Evolutionary conservation across 2,888 invertebrate genomes (phyloP).

Genomic region (Eueremaeus valkanovi): DNA sequence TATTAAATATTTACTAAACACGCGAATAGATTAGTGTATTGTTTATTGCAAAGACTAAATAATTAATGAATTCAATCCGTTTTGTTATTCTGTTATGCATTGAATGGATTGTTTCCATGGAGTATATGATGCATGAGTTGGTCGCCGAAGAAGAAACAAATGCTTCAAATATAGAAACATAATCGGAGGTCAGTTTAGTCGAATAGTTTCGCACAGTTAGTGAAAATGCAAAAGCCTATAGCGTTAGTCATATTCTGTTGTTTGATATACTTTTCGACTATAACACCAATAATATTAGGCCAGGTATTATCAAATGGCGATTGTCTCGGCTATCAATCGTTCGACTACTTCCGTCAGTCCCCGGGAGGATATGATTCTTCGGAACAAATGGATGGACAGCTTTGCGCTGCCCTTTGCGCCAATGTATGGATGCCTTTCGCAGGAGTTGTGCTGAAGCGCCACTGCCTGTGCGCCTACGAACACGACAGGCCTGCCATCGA

Average conservation of each 20-base stretch:
- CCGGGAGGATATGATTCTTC: constrained; percentile 47
- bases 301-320: constrained; percentile 43
- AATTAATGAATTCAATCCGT: too few relatives aligned
- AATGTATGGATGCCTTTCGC: constrained; percentile 42
- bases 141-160: neutral
- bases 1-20: too few relatives aligned
- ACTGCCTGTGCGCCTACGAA: constrained; percentile 42
- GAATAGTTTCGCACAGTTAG: neutral
- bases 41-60: too few relatives aligned
- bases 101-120: constrained; percentile 19
- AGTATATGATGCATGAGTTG: constrained; percentile 13
- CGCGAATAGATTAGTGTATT: too few relatives aligned
- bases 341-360: constrained; percentile 46
- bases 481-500: constrained; percentile 20
- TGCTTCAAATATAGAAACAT: neutral
- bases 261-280: neutral
- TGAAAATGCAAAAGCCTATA: neutral
- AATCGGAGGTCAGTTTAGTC: neutral
- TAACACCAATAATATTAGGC: neutral
- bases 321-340: constrained; percentile 45
- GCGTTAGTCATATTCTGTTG: neutral
- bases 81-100: neutral
- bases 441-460: constrained; percentile 35
- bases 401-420: constrained; percentile 39
- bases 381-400: constrained; percentile 40